Base-by-base conservation (phyloP, 2,797 vertebrate genomes). In the Ctenopoma multispine region DNA sequence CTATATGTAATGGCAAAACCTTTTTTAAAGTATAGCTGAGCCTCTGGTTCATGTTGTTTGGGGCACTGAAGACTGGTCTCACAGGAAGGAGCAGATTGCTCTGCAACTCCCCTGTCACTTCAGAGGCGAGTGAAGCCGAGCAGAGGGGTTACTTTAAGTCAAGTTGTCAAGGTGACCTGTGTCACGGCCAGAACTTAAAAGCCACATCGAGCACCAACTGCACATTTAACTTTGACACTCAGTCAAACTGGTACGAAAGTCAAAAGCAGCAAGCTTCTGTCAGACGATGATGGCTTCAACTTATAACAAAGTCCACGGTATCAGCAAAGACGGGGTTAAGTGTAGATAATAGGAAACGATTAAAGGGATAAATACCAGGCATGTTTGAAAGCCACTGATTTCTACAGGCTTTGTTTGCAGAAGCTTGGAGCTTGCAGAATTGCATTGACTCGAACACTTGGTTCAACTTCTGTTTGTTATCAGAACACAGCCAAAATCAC, bases 361-460 rank as follows among this genome's bases (percentile, higher is more conserved):
- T 72, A 78, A 60, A 80, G 54, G 50, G 48, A 79, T 82, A 56
- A 79, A n/a, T 72, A 23, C 47, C 55, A 53, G 46, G 36, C 31
- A 29, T 51, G 63, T 83, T 85, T 79, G 46, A 81, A 64, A 71
- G 57, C 53, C 78, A 73, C 67, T n/a, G 80, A 86, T 80, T 84
- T 71, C 63, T 50, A 40, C 29, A 3, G 53, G 57, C 57, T 72
- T 72, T 81, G 59, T 73, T 84, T 74, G 59, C 27, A 56, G 29
- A 44, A 75, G 47, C 31, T 38, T 44, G 17, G 20, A 64, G 49
- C 73, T 53, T 23, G 13, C 23, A 57, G 48, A 72, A 60, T 63
- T 41, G 41, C 64, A 51, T 40, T 56, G 27, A n/a, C 1, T 65
- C 47, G 58, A 62, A 75, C 17, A 44, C 29, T 36, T 9, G 6